Evolutionary conservation across 2,113 vertebrate genomes (phyloP).

Genomic region (Ptilonorhynchus violaceus): DNA sequence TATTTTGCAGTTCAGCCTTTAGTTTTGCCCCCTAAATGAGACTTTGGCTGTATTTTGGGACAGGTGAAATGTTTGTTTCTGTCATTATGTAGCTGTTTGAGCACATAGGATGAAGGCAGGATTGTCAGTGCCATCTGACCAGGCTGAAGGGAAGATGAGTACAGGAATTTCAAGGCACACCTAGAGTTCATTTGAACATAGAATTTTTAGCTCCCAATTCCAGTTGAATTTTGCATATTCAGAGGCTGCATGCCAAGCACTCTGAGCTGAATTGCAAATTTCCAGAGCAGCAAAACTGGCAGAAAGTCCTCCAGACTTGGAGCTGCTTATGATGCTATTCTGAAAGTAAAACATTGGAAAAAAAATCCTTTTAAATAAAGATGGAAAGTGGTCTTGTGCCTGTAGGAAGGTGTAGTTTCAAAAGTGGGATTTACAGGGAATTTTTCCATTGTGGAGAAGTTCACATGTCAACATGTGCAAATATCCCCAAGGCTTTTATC

Average conservation of each 20-base stretch:
- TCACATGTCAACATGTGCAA: not conserved
- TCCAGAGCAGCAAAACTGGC: slow-evolving; percentile 1
- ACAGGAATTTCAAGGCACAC: not conserved
- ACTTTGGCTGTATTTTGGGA: not conserved
- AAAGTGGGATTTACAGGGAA: not conserved
- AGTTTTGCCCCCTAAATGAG: not conserved
- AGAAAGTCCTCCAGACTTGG: not conserved
- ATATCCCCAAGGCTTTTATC: not conserved
- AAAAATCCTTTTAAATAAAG: not conserved
- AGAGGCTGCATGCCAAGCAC: not conserved
- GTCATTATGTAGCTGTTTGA: not conserved
- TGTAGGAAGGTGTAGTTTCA: not conserved
- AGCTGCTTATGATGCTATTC: not conserved
- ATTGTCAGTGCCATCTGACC: not conserved
- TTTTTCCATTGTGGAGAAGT: not conserved
- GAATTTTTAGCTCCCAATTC: not conserved
- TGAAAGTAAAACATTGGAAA: not conserved
- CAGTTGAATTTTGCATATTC: not conserved
- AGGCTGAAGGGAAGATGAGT: not conserved
- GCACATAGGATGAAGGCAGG: not conserved
- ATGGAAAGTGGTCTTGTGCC: not conserved
- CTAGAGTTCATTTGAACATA: not conserved
- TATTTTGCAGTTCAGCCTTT: not conserved
- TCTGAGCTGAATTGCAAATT: not conserved
- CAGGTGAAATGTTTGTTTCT: not conserved